phyloP scores from a whole-genome alignment of 1,140 invertebrate species.

The Neodiprion virginianus region DNA sequence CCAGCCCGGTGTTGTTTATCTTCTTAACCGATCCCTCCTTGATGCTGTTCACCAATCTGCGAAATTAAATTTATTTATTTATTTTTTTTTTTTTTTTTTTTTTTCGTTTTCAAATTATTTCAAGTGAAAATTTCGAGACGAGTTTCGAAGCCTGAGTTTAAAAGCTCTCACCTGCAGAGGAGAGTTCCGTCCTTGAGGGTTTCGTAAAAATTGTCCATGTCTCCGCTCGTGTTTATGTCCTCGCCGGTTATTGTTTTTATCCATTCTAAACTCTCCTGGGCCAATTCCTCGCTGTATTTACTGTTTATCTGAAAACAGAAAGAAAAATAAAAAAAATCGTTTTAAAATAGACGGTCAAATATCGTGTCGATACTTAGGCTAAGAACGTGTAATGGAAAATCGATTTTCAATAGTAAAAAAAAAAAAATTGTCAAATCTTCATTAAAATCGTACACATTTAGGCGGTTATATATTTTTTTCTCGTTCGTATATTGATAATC shows the following conservation, averaged over 20 bases:
- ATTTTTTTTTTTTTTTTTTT: neutral
- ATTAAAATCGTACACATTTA: too few species aligned
- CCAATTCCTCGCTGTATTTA: constrained; percentile 94
- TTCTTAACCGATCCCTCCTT: constrained; percentile 84
- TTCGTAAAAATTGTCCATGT: constrained; percentile 93
- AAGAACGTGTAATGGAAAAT: too few species aligned
- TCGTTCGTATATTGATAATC: too few species aligned
- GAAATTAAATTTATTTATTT: constrained; percentile 33
- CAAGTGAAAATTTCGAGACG: neutral
- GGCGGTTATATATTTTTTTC: too few species aligned
- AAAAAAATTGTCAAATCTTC: too few species aligned
- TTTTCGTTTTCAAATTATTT: neutral
- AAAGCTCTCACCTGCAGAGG: constrained; percentile 77
- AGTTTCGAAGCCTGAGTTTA: neutral
- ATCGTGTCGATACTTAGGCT: too few species aligned
- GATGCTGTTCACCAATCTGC: constrained; percentile 80
- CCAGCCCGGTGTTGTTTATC: constrained; percentile 85
- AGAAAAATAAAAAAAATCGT: constrained; percentile 22
- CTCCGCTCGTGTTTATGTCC: constrained; percentile 80
- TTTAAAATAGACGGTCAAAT: neutral
- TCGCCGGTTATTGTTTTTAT: constrained; percentile 83
- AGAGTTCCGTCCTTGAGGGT: constrained; percentile 85
- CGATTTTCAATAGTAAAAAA: too few species aligned
- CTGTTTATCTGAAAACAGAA: constrained; percentile 82
- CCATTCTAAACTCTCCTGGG: constrained; percentile 90